Conservation (phyloP, 2,888 invertebrate species). For the Salpingus planirostris region DNA sequence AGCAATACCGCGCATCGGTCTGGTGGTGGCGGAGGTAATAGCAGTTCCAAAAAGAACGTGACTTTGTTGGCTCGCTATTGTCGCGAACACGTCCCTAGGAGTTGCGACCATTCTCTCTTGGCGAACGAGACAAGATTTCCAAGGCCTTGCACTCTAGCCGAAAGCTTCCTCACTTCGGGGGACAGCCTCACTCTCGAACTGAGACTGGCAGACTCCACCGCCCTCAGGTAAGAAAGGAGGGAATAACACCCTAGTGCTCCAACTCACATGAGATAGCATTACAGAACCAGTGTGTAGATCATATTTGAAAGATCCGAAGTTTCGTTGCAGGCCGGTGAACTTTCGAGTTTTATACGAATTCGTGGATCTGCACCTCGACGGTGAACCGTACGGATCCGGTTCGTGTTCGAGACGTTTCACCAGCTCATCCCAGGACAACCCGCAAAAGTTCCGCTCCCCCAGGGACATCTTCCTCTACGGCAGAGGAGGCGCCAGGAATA, state of each 20-base stretch:
- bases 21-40: conserved; percentile 41
- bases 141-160: conserved; percentile 65
- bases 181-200: conserved; percentile 74
- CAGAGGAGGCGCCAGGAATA: conserved; percentile 71
- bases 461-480: conserved; percentile 80
- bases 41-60: conserved; percentile 49
- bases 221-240: conserved; percentile 62
- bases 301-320: conserved; percentile 1
- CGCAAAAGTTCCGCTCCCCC: conserved; percentile 71
- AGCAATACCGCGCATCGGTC: conserved; percentile 19
- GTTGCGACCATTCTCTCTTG: conserved; percentile 73
- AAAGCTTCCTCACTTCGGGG: conserved; percentile 75
- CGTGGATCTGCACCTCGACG: conserved; percentile 79
- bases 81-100: conserved; percentile 69
- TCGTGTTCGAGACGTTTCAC: conserved; percentile 70
- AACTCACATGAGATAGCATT: neutral
- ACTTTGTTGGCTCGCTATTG: conserved; percentile 75
- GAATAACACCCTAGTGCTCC: too few relatives aligned
- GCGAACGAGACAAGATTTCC: conserved; percentile 46
- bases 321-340: conserved; percentile 68
- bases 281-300: neutral
- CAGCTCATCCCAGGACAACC: conserved; percentile 52
- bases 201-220: conserved; percentile 72
- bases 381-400: conserved; percentile 65
- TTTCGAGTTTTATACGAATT: conserved; percentile 84